Base-by-base conservation (phyloP, 2,888 invertebrate species). In the Drosophila robusta region DNA sequence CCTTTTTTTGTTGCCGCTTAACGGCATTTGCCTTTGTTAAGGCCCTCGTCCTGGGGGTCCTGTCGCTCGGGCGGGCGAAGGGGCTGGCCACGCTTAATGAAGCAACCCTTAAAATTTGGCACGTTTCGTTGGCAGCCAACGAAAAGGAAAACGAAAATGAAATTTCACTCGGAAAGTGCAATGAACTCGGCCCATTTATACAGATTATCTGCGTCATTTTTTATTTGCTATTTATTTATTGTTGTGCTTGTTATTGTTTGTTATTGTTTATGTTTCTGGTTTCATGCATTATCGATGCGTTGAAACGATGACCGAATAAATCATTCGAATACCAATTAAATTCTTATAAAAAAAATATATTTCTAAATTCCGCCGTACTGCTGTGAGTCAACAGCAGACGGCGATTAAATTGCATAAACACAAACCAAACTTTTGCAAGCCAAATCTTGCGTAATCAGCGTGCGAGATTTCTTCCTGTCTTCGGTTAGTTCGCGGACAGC, bases 51-150 rank as follows among this genome's bases (percentile, higher is more conserved):
- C 51, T 41, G 49, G 45, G 38, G 57, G 66, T 47, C 56, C 58
- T 39, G 46, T n/a, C 11, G 24, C 42, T 34, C n/a, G 38, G 44
- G 36, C 18, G 26, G 46, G 7, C 26, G 56, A 24, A 47, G 44
- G 44, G 47, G 41, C 57, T 55, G 70, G 72, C 76, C 62, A 60
- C 67, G 81, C 71, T 73, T 85, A 85, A 87, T 87, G 86, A 87
- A 87, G 86, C 86, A 85, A 86, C 87, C 86, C 87, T 78, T 86
- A 86, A 83, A 85, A 75, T 79, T 85, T 85, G 85, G 85, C 86
- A 86, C 85, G 87, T 79, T 80, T 79, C 80, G 72, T 66, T 73
- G 66, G 71, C 66, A 64, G 69, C 71, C 70, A 64, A 70, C 78
- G 70, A 63, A 68, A 68, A 66, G 70, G 73, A 72, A 63, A 81